These are phyloP conservation scores for Platygyra sinensis DNA, from an alignment of 64 coral and sea anemone species.

Conservation along the genomic window DNA sequence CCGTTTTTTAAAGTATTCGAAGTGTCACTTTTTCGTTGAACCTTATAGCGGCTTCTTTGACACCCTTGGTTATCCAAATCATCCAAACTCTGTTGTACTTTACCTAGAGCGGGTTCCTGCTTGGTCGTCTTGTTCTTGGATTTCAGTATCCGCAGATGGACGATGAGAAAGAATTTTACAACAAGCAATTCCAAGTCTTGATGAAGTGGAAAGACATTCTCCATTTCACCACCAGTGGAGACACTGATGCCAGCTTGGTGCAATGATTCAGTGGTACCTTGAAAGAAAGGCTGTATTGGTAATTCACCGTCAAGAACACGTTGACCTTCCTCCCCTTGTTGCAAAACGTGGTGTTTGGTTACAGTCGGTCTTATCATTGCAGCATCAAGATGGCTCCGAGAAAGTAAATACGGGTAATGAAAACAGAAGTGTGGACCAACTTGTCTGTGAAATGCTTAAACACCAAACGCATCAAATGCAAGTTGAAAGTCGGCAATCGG, in stretches of 20 bases:
- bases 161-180: slow-evolving; percentile 13
- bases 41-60: too few relatives aligned
- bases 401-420: background rate
- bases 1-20: too few relatives aligned
- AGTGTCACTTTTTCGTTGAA: too few relatives aligned
- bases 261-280: slow-evolving; percentile 56
- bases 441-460: slow-evolving; percentile 3
- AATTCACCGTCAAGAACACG: background rate
- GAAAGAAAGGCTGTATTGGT: slow-evolving; percentile 28
- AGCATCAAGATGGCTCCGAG: background rate
- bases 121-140: too few relatives aligned
- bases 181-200: background rate
- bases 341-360: background rate
- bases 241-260: slow-evolving; percentile 14
- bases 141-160: background rate
- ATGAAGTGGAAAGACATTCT: background rate
- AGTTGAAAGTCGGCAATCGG: slow-evolving; percentile 9
- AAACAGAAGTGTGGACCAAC: slow-evolving; percentile 12
- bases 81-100: too few relatives aligned
- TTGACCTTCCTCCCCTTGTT: background rate
- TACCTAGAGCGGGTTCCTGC: too few relatives aligned
- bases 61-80: too few relatives aligned
- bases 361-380: slow-evolving; percentile 11
- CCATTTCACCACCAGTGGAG: slow-evolving; percentile 7
- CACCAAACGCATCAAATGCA: background rate